Conservation (phyloP, 2,888 invertebrate species). For the Leucophenga montana region DNA sequence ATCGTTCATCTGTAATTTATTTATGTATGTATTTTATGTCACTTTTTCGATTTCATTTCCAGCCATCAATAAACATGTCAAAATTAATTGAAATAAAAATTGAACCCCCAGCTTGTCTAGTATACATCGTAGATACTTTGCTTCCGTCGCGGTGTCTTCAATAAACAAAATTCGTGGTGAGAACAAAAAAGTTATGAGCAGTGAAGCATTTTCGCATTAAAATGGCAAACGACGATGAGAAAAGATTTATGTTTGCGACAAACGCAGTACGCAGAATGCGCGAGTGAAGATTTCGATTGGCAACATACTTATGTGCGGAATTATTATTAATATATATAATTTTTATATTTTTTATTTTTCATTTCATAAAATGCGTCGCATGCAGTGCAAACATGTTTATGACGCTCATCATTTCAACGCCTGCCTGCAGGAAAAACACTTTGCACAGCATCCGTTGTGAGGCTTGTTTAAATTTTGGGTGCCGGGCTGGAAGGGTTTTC, state of each 20-base stretch:
- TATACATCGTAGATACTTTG: not conserved
- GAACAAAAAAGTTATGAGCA: conserved; percentile 34
- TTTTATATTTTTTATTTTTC: conserved; percentile 8
- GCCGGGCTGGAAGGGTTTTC: not conserved
- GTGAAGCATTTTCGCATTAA: conserved; percentile 46
- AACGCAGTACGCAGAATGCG: conserved; percentile 1
- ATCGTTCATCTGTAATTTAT: not conserved
- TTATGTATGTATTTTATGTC: no score
- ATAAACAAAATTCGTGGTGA: conserved; percentile 25
- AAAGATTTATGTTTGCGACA: conserved; percentile 35
- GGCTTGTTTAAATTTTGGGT: no score
- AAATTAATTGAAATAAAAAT: conserved; percentile 22
- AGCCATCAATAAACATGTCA: conserved; percentile 22
- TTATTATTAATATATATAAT: conserved; percentile 59
- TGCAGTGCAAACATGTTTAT: conserved; percentile 51
- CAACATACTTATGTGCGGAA: conserved; percentile 21
- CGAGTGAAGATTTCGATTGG: conserved; percentile 1
- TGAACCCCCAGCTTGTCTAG: not conserved
- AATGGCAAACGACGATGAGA: no score
- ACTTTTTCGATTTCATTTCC: not conserved
- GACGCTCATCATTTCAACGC: conserved; percentile 45
- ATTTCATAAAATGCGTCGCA: conserved; percentile 12
- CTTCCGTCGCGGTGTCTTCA: not conserved
- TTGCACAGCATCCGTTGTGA: conserved; percentile 33
- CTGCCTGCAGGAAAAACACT: conserved; percentile 58